Base-by-base conservation (phyloP, 2,113 vertebrate genomes). In the Erythrocebus patas region DNA sequence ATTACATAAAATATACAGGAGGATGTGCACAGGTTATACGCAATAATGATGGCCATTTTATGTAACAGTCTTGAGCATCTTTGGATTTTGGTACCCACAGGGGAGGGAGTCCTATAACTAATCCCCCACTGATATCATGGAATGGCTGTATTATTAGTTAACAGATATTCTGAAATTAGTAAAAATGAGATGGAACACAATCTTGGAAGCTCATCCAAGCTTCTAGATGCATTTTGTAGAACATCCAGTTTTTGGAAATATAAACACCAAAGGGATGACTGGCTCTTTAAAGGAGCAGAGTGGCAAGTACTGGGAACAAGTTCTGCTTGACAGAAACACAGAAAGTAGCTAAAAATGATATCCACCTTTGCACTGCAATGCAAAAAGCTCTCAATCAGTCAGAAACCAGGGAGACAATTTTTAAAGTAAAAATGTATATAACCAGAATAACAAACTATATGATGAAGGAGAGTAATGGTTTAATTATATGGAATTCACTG, bases 361-460 rank as follows among this genome's bases (percentile, higher is more conserved):
- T 43, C 64, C 35, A 10, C 35, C 11, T 59, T 25, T 79, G 57
- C 84, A 35, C 0, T 76, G 1, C 64, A 80, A 95, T 11, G 22
- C 45, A 92, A 68, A 88, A 87, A 87, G 25, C 8, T 75, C 57
- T 85, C 59, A 91, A 89, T 9, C 30, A 5, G 43, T 64, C 73
- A 93, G 52, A 88, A 95, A 73, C 5, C 59, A 1, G 83, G 38
- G 18, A n/a, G 84, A 76, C 3, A 55, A 48, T 72, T 66, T 96
- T 20, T 32, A 22, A 68, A 83, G 91, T 93, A 84, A 84, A 93
- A 84, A 97, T 94, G 59, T 84, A 73, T n/a, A 78, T 12, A 93
- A 91, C 43, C 16, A 93, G 45, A 96, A 94, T 68, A 91, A 91
- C 13, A 85, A 85, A 93, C 50, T 66, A 23, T 40, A 89, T 89